These are phyloP conservation scores for Quiscalus mexicanus DNA, from an alignment of 2,113 vertebrate genomes.

Conservation along the genomic window DNA sequence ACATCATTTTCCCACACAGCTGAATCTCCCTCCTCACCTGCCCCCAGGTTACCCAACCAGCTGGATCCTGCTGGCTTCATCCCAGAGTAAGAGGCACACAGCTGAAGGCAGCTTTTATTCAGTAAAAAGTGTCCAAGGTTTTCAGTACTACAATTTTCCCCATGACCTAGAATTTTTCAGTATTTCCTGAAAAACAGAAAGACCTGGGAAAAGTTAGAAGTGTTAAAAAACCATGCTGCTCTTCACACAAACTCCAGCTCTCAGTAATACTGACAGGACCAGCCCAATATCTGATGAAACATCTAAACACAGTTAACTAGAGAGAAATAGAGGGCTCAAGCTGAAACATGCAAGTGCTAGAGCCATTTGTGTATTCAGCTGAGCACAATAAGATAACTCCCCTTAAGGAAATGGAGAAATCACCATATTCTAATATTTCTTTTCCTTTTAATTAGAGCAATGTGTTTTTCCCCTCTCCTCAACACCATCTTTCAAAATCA, in stretches of 20 bases:
- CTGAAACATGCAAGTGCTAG: neutral
- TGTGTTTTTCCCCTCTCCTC: neutral
- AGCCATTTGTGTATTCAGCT: neutral
- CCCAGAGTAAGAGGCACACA: accelerated
- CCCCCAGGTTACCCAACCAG: neutral
- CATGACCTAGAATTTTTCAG: neutral
- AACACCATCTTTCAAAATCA: neutral
- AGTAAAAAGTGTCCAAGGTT: accelerated
- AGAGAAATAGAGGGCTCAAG: neutral
- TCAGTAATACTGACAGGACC: neutral
- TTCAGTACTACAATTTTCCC: neutral
- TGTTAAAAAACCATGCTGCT: neutral
- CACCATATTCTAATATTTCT: neutral
- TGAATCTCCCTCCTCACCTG: neutral
- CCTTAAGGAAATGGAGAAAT: neutral
- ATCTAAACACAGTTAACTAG: neutral
- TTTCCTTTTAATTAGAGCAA: neutral
- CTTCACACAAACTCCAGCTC: neutral
- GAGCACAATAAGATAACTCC: neutral
- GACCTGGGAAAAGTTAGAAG: neutral
- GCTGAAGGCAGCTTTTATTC: neutral
- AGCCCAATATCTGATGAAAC: neutral
- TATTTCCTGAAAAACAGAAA: neutral
- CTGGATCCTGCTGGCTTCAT: neutral
- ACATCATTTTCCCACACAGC: neutral